Evolutionary conservation across 2,797 vertebrate species (phyloP), one percentile per base, ranked within the genome.

Genomic region (Streptopelia turtur): DNA sequence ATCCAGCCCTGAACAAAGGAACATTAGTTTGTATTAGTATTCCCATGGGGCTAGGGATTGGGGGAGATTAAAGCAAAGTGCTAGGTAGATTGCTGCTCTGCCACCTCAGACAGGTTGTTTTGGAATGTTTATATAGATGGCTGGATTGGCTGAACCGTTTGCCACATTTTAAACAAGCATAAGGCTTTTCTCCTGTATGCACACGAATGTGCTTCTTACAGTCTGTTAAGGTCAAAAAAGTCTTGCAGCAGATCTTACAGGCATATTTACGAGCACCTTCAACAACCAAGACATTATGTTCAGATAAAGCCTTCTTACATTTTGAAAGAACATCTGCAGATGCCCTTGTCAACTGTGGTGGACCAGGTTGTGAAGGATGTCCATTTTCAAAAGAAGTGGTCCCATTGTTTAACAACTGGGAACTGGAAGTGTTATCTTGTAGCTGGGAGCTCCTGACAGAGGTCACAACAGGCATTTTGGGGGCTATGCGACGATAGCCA

Each of bases 191-290:
- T 27, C 99, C 99, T 2, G 99, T 99, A 97, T 99, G 99, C 14
- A 99, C 99, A 3, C 99, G 98, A 95, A 99, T 99, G 97, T 99
- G 99, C 97, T 99, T 99, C 98, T 99, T 99, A 97, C 99, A 99
- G 97, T 99, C 99, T 9, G 99, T 99, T 83, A 99, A 95, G 33
- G 99, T 99, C 96, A 99, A 97, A 91, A 99, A 99, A 14, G 99
- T 99, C 98, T 99, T 99, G 96, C 99, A 99, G 98, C 99, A 99
- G 98, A 99, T 99, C 97, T 99, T 99, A 96, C 99, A 99, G 25
- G 99, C 99, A 3, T 99, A 99, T 94, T 99, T 99, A 43, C 99
- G 98, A 0, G 99, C 99, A 2, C 99, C 99, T 94, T 99, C 99
- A 5, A 99, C 99, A 65, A 99, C 99, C 97, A 99, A 95, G 77